A percentile compares a stretch with the other conserved stretches of the same genome.
phyloP scores from a whole-genome alignment of 2,888 invertebrate species.

The Nemoura dubitans region DNA sequence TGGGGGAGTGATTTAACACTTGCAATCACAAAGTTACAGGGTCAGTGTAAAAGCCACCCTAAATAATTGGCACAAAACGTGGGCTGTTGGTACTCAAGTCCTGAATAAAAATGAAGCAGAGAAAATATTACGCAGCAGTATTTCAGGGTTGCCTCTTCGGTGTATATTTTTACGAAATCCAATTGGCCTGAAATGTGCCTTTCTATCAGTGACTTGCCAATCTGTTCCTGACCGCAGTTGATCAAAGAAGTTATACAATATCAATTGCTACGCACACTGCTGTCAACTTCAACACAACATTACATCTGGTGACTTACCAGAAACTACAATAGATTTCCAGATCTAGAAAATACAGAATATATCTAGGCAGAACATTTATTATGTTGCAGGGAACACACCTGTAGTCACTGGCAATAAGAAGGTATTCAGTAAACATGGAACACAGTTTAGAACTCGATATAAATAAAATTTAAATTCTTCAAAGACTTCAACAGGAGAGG shows the following conservation, averaged over 20 bases:
- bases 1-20: background rate
- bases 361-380: background rate
- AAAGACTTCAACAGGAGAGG: background rate
- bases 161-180: too few relatives aligned
- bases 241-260: background rate
- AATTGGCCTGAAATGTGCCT: too few relatives aligned
- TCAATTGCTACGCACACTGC: background rate
- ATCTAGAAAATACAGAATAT: background rate
- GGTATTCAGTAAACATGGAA: background rate
- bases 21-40: background rate
- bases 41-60: background rate
- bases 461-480: background rate
- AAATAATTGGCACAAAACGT: background rate
- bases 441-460: background rate
- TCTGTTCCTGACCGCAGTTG: background rate
- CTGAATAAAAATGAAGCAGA: too few relatives aligned
- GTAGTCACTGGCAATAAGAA: background rate
- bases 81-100: too few relatives aligned
- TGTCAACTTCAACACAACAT: background rate
- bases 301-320: background rate
- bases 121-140: too few relatives aligned
- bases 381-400: background rate
- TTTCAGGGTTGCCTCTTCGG: too few relatives aligned
- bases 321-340: background rate
- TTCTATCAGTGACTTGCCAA: background rate